A percentile compares a stretch with the other conserved stretches of the same genome.
Conservation (phyloP, 2,888 invertebrate genomes). For the Acleris emargana region DNA sequence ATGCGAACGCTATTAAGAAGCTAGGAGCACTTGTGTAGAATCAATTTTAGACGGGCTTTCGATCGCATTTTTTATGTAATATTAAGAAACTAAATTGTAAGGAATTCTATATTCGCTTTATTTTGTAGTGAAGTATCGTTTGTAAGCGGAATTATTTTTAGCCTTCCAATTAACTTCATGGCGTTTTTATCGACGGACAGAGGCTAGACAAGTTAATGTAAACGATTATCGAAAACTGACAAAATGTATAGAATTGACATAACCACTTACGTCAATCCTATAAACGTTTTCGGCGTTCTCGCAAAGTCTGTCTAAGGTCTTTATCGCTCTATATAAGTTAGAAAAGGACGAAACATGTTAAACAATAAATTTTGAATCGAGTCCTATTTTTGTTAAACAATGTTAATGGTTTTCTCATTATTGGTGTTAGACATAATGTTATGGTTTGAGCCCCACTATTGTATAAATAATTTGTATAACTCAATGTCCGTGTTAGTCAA, state of each 20-base stretch:
- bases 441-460: slow-evolving; percentile 38
- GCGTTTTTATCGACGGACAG: neutral
- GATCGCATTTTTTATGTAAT: slow-evolving; percentile 52
- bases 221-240: too few relatives aligned
- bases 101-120: slow-evolving; percentile 29
- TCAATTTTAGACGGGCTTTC: slow-evolving; percentile 59
- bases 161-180: neutral
- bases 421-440: slow-evolving; percentile 42
- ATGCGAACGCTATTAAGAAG: too few relatives aligned
- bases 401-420: slow-evolving; percentile 24
- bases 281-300: too few relatives aligned
- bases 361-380: neutral
- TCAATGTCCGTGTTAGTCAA: slow-evolving; percentile 42
- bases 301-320: neutral
- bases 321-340: neutral
- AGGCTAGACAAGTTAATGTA: neutral
- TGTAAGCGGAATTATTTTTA: neutral
- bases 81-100: slow-evolving; percentile 39
- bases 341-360: neutral
- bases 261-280: too few relatives aligned
- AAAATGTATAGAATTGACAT: too few relatives aligned
- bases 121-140: slow-evolving; percentile 27
- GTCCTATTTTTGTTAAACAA: slow-evolving; percentile 15
- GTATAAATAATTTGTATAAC: slow-evolving; percentile 44
- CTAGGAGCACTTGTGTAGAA: slow-evolving; percentile 44